Conservation (phyloP, 2,888 invertebrate species). For the Sympetrum striolatum region DNA sequence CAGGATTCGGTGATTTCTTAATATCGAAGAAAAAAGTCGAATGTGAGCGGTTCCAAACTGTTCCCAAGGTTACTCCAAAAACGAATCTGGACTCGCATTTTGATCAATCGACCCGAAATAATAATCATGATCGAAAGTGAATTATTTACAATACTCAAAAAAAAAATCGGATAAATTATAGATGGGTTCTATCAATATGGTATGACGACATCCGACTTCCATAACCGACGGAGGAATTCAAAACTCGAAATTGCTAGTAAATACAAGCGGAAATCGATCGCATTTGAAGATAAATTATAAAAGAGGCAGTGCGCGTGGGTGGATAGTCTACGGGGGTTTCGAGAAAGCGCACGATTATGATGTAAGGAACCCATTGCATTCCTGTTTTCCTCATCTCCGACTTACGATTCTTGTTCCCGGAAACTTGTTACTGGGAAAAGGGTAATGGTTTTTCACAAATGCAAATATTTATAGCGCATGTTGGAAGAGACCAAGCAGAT, state of each 20-base stretch:
- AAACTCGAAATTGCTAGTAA: not conserved
- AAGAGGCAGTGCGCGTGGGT: not conserved
- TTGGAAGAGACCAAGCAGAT: not conserved
- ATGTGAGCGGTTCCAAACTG: not conserved
- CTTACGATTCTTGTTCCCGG: not conserved
- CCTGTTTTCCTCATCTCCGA: not conserved
- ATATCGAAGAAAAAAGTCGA: not conserved
- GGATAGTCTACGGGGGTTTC: not conserved
- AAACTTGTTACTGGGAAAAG: not conserved
- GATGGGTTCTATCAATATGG: not conserved
- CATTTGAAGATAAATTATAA: not conserved
- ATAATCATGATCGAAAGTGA: not conserved
- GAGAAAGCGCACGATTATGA: not conserved
- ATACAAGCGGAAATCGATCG: not conserved
- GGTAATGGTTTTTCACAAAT: not conserved
- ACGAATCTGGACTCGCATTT: not conserved
- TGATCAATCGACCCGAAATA: not conserved
- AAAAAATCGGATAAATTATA: not conserved
- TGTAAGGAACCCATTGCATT: not conserved
- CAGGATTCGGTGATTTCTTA: not conserved
- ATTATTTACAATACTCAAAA: not conserved
- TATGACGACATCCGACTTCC: not conserved
- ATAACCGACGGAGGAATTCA: not conserved
- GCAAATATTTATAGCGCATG: not conserved
- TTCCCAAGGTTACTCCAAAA: not conserved